These are phyloP conservation scores for Sporophila hypoxantha DNA, from an alignment of 2,113 vertebrate genomes.

Conservation along the genomic window DNA sequence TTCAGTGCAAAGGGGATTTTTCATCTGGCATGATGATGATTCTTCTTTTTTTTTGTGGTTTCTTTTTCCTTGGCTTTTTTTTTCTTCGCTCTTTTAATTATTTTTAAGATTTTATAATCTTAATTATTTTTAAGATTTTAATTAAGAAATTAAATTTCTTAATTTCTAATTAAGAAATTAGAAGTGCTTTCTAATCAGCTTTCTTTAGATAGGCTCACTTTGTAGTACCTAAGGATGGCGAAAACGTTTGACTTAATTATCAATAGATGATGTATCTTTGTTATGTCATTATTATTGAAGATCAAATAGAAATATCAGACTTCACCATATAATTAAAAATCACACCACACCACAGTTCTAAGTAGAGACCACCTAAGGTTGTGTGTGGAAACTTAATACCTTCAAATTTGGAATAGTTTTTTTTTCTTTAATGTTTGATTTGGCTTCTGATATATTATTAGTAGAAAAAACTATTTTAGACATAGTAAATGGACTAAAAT, in stretches of 20 bases:
- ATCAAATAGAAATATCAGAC: background rate
- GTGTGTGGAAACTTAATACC: background rate
- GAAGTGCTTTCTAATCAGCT: background rate
- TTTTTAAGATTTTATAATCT: too few relatives aligned
- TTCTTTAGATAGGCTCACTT: background rate
- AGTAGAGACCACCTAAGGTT: background rate
- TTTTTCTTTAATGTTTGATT: background rate
- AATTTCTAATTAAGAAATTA: too few relatives aligned
- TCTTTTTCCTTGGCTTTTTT: background rate
- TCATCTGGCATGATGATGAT: background rate
- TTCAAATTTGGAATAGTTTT: background rate
- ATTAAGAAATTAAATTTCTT: too few relatives aligned
- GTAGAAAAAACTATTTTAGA: background rate
- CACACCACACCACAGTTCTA: background rate
- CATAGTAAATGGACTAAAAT: background rate
- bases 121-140: too few relatives aligned
- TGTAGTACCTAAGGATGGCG: background rate
- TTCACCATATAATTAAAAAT: background rate
- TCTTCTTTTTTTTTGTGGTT: background rate
- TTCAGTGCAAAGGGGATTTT: background rate
- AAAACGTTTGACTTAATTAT: background rate
- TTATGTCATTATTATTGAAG: background rate
- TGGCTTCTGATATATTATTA: background rate
- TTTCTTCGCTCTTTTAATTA: background rate
- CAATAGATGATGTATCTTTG: background rate